These are phyloP conservation scores for Andrena hattorfiana DNA, from an alignment of 2,888 invertebrate species.

Conservation along the genomic window DNA sequence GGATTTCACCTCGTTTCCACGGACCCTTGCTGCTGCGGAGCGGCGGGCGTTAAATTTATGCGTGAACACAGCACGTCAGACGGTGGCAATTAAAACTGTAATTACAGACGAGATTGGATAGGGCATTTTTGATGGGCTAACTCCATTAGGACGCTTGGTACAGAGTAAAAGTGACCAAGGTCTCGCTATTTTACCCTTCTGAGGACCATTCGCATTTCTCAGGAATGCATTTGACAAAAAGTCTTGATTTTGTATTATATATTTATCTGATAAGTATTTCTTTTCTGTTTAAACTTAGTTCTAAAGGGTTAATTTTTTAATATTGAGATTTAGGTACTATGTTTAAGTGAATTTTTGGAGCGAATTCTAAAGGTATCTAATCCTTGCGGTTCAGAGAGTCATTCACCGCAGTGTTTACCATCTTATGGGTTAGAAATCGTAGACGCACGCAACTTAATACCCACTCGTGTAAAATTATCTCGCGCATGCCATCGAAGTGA, in stretches of 20 bases:
- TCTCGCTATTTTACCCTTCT: constrained; percentile 1
- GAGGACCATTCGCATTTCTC: background rate
- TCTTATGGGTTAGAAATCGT: constrained; percentile 49
- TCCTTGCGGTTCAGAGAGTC: background rate
- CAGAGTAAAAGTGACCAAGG: constrained; percentile 53
- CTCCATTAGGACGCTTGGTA: too few relatives aligned
- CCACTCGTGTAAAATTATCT: constrained; percentile 60
- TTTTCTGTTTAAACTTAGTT: too few relatives aligned
- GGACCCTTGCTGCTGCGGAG: constrained; percentile 59
- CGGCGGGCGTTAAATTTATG: constrained; percentile 78
- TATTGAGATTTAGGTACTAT: too few relatives aligned
- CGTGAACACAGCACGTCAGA: constrained; percentile 42
- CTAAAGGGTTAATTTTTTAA: too few relatives aligned
- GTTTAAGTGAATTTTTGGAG: too few relatives aligned
- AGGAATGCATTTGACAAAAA: background rate
- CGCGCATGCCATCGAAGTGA: constrained; percentile 48
- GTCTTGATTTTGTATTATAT: background rate
- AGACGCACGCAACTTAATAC: constrained; percentile 73
- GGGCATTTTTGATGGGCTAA: constrained; percentile 2
- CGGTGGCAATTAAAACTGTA: constrained; percentile 62
- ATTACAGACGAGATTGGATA: constrained; percentile 33
- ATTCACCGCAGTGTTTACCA: background rate
- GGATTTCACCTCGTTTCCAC: constrained; percentile 66
- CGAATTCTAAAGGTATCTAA: background rate
- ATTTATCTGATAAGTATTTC: background rate